Conservation (phyloP, 2,113 vertebrate species). For the Ursus arctos region DNA sequence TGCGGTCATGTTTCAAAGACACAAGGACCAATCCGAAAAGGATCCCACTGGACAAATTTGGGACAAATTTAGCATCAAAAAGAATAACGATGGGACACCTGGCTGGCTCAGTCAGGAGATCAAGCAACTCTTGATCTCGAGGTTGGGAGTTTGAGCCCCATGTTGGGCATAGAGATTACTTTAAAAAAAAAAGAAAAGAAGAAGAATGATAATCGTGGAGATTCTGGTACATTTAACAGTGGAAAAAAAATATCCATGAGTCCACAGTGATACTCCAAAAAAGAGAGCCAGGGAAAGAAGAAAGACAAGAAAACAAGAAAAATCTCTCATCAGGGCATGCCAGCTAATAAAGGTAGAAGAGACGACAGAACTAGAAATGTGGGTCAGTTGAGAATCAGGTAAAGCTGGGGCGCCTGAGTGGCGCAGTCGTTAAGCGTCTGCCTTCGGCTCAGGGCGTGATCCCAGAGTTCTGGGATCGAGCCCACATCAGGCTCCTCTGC, state of each 20-base stretch:
- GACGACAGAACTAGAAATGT: background rate
- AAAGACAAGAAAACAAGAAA: background rate
- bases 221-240: background rate
- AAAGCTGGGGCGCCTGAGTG: no score
- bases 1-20: background rate
- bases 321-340: background rate
- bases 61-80: background rate
- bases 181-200: background rate
- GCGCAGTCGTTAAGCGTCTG: no score
- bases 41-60: background rate
- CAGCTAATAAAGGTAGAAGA: background rate
- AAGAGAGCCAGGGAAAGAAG: background rate
- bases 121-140: background rate
- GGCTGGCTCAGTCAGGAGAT: background rate
- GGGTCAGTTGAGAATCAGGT: background rate
- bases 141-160: background rate
- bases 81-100: background rate
- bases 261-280: background rate
- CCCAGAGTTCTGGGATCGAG: no score
- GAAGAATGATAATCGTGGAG: background rate
- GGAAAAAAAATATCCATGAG: fast-evolving
- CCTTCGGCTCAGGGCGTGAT: no score
- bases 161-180: background rate
- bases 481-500: no score
- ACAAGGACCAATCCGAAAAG: background rate